A percentile compares a stretch with the other conserved stretches of the same genome.
These are phyloP conservation scores for Sipha flava DNA, from an alignment of 1,140 invertebrate genomes.

Conservation along the genomic window DNA sequence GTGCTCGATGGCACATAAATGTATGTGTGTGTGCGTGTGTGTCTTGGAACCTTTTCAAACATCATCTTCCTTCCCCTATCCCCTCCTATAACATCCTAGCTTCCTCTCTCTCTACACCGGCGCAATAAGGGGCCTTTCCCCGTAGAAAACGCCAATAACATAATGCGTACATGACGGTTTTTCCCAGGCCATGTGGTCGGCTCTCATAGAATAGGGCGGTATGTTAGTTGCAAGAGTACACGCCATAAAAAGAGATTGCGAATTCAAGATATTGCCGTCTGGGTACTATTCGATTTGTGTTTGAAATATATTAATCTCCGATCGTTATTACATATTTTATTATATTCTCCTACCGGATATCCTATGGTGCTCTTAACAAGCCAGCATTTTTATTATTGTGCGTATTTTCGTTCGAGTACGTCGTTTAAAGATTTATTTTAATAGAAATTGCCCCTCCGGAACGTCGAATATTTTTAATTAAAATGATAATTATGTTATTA, in stretches of 20 bases:
- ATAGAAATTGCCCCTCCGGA: background rate
- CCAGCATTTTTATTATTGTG: background rate
- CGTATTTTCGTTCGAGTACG: background rate
- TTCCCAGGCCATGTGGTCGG: background rate
- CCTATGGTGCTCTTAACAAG: background rate
- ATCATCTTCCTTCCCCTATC: background rate
- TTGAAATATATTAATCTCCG: conserved; percentile 25
- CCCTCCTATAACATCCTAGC: too few relatives aligned
- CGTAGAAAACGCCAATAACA: conserved; percentile 27
- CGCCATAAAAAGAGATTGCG: conserved; percentile 31
- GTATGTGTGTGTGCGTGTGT: background rate
- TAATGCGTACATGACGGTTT: conserved; percentile 24
- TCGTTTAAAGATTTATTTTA: background rate
- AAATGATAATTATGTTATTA: too few relatives aligned
- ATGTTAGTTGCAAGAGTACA: background rate
- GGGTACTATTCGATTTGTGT: conserved; percentile 5
- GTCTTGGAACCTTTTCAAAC: conserved; percentile 29
- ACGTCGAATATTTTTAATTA: background rate
- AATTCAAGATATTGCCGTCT: conserved; percentile 25
- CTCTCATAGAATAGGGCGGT: background rate
- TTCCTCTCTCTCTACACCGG: background rate
- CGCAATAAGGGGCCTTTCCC: background rate
- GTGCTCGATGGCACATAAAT: too few relatives aligned
- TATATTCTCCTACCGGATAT: conserved; percentile 24
- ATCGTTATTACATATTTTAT: conserved; percentile 30